Base-by-base conservation (phyloP, 2,888 invertebrate genomes). In the Tinea trinotella region DNA sequence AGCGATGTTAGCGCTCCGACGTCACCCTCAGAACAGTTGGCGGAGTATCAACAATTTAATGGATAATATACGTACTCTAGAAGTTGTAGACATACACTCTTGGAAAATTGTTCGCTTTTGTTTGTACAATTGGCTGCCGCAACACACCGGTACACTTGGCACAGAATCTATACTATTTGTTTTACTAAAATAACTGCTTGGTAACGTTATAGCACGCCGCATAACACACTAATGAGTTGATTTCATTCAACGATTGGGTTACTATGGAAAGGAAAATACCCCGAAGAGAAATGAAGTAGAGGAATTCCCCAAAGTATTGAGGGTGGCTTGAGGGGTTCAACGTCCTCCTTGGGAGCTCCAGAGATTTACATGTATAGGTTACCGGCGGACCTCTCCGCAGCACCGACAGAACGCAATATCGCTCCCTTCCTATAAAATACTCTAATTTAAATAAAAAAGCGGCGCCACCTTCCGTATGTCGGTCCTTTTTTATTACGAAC, bases 401-500 rank as follows among this genome's bases (percentile, higher is more conserved):
- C 76, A 79, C 76, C 76, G 79, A 77, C 75, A 77, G 76, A 83
- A 82, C 82, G 81, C 78, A 84, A 84, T 85, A 85, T 83, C 80
- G 79, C 77, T 74, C 77, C 74, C 76, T 80, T 79, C 77, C 82
- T 78, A 85, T 84, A 85, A 84, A 85, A 84, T 82, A 83, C 83
- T 85, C 84, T 82, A 85, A 84, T 85, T 85, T 85, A 85, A 85
- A 85, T 84, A 85, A 84, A 85, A 85, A 85, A 84, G 82, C 82
- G 80, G 78, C 84, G 81, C 82, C 82, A 84, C 84, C 83, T 83
- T 84, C 82, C 84, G 84, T 85, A 84, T 84, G 84, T 84, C 81
- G 82, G 82, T 76, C 78, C 80, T 78, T 83, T 78, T 85, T 83
- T 83, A 83, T 83, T 84, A 82, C 75, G 81, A 77, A 79, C 84